These are phyloP conservation scores for Alectura lathami DNA, from an alignment of 2,113 vertebrate genomes.

Conservation along the genomic window DNA sequence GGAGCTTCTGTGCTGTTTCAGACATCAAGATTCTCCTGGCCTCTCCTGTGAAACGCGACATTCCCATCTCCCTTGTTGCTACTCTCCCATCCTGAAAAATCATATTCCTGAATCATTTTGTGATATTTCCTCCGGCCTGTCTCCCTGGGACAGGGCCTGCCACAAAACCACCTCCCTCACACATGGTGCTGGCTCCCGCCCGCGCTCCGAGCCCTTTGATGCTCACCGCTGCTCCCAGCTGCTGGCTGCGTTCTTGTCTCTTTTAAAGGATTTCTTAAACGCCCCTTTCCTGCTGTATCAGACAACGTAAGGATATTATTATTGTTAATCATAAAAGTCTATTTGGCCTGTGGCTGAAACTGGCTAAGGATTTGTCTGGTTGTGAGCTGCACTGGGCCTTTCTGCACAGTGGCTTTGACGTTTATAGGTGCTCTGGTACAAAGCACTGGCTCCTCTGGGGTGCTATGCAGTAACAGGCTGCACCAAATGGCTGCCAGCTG, in stretches of 20 bases:
- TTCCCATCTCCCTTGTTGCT: background rate
- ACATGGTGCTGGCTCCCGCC: background rate
- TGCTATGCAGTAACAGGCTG: background rate
- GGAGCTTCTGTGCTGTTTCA: background rate
- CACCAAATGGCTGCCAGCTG: slow-evolving; percentile 29
- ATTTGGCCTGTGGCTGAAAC: background rate
- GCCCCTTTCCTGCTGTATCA: slow-evolving; percentile 10
- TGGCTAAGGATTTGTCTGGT: background rate
- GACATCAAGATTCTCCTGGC: background rate
- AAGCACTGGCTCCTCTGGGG: background rate
- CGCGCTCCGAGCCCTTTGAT: slow-evolving; percentile 16
- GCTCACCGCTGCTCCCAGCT: slow-evolving; percentile 4
- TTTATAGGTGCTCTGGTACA: background rate
- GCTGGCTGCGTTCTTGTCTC: slow-evolving; percentile 22
- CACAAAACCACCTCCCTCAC: background rate
- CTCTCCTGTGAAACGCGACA: accelerated
- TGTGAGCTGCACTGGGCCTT: background rate
- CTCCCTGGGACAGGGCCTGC: background rate
- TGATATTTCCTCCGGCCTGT: background rate
- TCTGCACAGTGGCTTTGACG: background rate
- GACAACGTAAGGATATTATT: background rate
- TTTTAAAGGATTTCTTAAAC: slow-evolving; percentile 2
- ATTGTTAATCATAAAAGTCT: background rate
- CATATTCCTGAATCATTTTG: background rate
- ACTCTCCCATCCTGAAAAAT: background rate